phyloP scores from a whole-genome alignment of 2,888 invertebrate genomes.

The Cephus nigrinus region DNA sequence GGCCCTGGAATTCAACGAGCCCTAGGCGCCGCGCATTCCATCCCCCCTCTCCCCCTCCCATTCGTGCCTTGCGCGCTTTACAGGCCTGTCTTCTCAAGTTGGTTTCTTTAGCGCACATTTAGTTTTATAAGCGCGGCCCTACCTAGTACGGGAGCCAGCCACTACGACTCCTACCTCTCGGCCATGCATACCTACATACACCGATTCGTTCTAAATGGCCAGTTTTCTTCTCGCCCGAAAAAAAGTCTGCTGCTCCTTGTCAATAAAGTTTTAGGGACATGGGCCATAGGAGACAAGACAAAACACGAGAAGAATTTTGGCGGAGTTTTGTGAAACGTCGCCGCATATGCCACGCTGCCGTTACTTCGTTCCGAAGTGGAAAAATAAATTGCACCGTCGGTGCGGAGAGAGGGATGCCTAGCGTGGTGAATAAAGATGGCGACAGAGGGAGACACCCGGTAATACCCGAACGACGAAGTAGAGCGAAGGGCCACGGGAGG shows the following conservation, averaged over 20 bases:
- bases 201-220: background rate
- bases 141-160: constrained; percentile 13
- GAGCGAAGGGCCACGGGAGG: constrained; percentile 7
- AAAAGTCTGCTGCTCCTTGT: background rate
- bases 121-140: constrained; percentile 1
- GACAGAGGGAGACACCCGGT: background rate
- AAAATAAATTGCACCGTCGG: background rate
- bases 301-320: background rate
- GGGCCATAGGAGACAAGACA: background rate
- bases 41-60: constrained; percentile 51
- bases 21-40: constrained; percentile 72
- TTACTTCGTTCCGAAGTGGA: background rate
- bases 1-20: constrained; percentile 70
- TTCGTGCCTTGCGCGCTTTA: constrained; percentile 27
- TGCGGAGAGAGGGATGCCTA: background rate
- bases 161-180: background rate
- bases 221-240: background rate
- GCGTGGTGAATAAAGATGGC: background rate
- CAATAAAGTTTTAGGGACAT: background rate
- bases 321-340: background rate
- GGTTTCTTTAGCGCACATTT: constrained; percentile 47
- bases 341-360: background rate
- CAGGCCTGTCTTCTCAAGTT: constrained; percentile 45
- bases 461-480: background rate
- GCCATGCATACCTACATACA: background rate